phyloP scores from a whole-genome alignment of 1,140 invertebrate genomes.

The Solenopsis invicta region DNA sequence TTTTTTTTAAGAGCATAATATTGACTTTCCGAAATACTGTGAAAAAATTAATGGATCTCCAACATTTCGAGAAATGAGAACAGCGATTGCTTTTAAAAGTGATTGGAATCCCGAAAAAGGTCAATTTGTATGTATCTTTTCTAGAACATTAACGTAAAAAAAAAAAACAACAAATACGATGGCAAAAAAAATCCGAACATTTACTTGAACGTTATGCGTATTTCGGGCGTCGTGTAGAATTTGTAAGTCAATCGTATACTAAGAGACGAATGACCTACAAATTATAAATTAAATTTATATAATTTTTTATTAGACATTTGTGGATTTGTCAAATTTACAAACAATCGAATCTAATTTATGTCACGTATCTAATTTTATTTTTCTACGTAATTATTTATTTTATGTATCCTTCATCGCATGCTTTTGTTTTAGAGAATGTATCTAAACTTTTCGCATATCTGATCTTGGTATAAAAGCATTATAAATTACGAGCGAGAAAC shows the following conservation, averaged over 20 bases:
- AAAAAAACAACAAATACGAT: constrained; percentile 7
- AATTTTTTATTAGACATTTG: not conserved
- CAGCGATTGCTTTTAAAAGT: constrained; percentile 28
- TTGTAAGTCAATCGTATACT: not conserved
- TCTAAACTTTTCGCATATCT: constrained; percentile 25
- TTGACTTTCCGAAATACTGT: not conserved
- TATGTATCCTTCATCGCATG: not conserved
- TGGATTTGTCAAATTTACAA: not conserved
- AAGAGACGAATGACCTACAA: too few species aligned
- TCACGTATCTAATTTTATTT: not conserved
- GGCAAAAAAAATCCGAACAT: not conserved
- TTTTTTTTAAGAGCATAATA: not conserved
- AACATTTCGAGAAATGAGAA: constrained; percentile 44
- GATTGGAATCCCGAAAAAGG: not conserved
- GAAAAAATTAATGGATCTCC: constrained; percentile 30
- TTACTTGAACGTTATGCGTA: not conserved
- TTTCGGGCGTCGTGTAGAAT: too few species aligned
- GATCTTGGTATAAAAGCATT: constrained; percentile 33
- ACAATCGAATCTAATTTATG: not conserved
- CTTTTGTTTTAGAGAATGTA: not conserved
- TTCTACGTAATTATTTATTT: not conserved
- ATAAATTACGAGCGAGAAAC: constrained; percentile 55
- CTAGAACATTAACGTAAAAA: not conserved
- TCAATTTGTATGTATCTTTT: constrained; percentile 34
- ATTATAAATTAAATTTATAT: not conserved